These are phyloP conservation scores for Laticauda laticaudata DNA, from an alignment of 2,113 vertebrate species.

Conservation along the genomic window DNA sequence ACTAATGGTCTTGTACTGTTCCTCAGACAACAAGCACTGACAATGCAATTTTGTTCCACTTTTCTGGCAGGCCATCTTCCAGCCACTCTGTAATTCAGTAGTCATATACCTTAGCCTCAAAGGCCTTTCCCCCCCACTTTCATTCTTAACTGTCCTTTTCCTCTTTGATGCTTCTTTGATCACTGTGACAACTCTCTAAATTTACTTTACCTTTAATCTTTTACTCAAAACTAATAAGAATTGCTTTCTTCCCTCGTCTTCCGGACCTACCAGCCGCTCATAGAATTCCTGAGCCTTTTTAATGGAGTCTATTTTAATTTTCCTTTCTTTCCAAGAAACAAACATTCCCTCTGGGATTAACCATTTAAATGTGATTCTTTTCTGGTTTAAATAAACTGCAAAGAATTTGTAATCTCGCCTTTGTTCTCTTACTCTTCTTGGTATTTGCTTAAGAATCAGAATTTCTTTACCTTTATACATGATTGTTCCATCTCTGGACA, in stretches of 20 bases:
- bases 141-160: constrained; percentile 61
- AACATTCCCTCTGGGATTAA: too few species aligned
- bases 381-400: too few species aligned
- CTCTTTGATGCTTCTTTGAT: constrained; percentile 73
- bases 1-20: constrained; percentile 68
- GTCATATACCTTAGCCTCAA: constrained; percentile 72
- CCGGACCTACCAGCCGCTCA: too few species aligned
- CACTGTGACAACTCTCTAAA: constrained; percentile 71
- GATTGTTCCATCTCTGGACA: too few species aligned
- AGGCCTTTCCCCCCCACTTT: constrained; percentile 59
- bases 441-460: too few species aligned
- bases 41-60: constrained; percentile 80
- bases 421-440: too few species aligned
- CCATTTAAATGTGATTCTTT: too few species aligned
- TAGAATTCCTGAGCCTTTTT: too few species aligned
- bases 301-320: too few species aligned
- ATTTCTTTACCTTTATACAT: too few species aligned
- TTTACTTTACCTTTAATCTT: constrained; percentile 84
- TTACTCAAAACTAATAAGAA: constrained; percentile 76
- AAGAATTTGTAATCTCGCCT: too few species aligned
- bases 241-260: constrained; percentile 51
- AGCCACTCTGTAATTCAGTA: constrained; percentile 76
- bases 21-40: constrained; percentile 69
- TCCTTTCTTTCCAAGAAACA: too few species aligned
- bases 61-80: constrained; percentile 72